phyloP scores from a whole-genome alignment of 2,113 vertebrate species.

The Pyrgilauda ruficollis region DNA sequence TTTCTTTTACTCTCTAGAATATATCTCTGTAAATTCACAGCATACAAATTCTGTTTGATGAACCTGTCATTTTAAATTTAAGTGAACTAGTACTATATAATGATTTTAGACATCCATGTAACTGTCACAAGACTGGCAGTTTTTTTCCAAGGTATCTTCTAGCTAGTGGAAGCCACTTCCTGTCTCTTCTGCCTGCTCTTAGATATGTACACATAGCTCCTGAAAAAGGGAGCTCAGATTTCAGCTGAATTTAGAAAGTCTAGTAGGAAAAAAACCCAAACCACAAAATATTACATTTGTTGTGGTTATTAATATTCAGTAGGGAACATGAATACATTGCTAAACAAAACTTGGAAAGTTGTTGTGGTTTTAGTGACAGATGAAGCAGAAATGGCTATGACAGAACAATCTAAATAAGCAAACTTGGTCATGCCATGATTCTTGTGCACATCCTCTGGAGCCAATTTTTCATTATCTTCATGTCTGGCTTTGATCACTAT shows the following conservation, averaged over 20 bases:
- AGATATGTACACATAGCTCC: not conserved
- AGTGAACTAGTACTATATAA: not conserved
- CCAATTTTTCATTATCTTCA: not conserved
- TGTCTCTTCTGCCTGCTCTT: not conserved
- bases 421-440: not conserved
- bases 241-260: not conserved
- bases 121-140: not conserved
- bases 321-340: not conserved
- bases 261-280: not conserved
- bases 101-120: not conserved
- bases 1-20: not conserved
- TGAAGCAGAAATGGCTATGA: not conserved
- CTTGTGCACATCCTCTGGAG: not conserved
- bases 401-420: not conserved
- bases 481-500: not conserved
- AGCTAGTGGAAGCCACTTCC: not conserved
- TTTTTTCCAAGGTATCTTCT: not conserved
- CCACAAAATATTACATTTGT: accelerated
- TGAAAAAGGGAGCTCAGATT: not conserved
- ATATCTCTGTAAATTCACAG: not conserved
- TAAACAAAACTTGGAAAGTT: not conserved
- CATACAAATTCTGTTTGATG: not conserved
- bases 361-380: not conserved
- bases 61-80: not conserved
- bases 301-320: not conserved